A percentile compares a stretch with the other conserved stretches of the same genome.
phyloP scores from a whole-genome alignment of 2,113 vertebrate species.

The Petaurus breviceps region DNA sequence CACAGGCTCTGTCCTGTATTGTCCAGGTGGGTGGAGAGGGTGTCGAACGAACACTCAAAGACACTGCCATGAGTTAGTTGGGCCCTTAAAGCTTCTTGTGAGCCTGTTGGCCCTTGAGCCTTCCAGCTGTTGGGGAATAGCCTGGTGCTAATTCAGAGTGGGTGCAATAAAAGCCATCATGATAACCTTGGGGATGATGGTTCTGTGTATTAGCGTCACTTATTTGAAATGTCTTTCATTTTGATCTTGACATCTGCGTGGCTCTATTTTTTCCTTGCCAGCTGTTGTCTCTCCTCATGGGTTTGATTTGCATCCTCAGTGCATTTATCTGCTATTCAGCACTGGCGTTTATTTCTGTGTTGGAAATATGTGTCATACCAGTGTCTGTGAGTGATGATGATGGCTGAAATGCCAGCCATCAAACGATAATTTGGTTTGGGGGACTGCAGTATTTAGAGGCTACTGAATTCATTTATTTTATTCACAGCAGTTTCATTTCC shows the following conservation, averaged over 20 bases:
- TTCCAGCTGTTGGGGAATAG: slow-evolving; percentile 53
- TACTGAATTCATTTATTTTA: slow-evolving; percentile 20
- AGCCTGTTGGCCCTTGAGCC: slow-evolving; percentile 34
- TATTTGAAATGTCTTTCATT: slow-evolving; percentile 67
- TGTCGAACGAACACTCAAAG: slow-evolving; percentile 20
- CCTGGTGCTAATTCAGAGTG: slow-evolving; percentile 61
- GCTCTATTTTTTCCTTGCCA: slow-evolving; percentile 72
- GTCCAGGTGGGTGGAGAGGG: slow-evolving; percentile 12
- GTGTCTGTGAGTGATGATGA: slow-evolving; percentile 41
- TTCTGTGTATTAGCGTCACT: slow-evolving; percentile 61
- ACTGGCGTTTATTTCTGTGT: slow-evolving; percentile 26
- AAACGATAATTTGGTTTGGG: slow-evolving; percentile 43
- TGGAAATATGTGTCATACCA: slow-evolving; percentile 18
- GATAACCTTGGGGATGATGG: slow-evolving; percentile 20
- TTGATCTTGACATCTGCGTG: slow-evolving; percentile 62
- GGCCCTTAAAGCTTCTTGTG: slow-evolving; percentile 54
- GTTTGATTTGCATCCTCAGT: slow-evolving; percentile 46
- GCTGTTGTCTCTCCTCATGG: slow-evolving; percentile 62
- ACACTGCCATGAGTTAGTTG: slow-evolving; percentile 29
- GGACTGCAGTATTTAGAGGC: slow-evolving; percentile 2
- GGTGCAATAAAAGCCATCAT: slow-evolving; percentile 73
- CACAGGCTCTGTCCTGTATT: slow-evolving; percentile 9
- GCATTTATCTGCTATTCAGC: slow-evolving; percentile 15
- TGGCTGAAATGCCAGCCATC: slow-evolving; percentile 58
- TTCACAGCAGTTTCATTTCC: slow-evolving; percentile 49